Conservation (phyloP, 2,113 vertebrate genomes). For the Mastomys natalensis region DNA sequence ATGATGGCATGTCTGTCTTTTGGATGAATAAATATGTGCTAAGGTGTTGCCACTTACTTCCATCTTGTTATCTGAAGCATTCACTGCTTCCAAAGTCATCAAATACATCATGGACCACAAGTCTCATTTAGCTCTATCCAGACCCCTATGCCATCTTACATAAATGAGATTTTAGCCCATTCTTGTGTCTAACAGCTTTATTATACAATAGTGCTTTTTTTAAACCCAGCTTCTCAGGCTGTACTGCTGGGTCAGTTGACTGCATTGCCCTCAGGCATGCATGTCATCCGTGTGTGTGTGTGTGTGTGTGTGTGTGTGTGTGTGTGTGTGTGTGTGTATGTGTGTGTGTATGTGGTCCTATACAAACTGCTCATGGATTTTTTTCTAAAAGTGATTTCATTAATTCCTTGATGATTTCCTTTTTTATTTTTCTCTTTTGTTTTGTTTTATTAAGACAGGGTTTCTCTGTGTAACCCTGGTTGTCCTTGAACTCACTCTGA, state of each 20-base stretch:
- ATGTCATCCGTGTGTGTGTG: background rate
- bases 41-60: background rate
- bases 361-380: background rate
- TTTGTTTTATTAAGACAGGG: background rate
- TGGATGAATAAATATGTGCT: background rate
- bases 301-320: no score
- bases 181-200: background rate
- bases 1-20: slow-evolving; percentile 12
- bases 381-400: background rate
- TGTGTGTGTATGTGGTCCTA: background rate
- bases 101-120: slow-evolving; percentile 43
- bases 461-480: background rate
- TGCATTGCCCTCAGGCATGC: background rate
- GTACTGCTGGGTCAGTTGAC: background rate
- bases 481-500: background rate
- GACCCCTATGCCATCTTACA: background rate
- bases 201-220: slow-evolving; percentile 5
- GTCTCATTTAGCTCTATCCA: background rate
- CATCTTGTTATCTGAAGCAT: slow-evolving; percentile 3
- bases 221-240: background rate
- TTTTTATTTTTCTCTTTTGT: background rate
- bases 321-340: no score
- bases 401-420: background rate
- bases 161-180: background rate
- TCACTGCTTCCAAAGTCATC: slow-evolving; percentile 3